A percentile compares a stretch with the other conserved stretches of the same genome.
Evolutionary conservation across 2,888 invertebrate genomes (phyloP).

Genomic region (Dynastes maya): DNA sequence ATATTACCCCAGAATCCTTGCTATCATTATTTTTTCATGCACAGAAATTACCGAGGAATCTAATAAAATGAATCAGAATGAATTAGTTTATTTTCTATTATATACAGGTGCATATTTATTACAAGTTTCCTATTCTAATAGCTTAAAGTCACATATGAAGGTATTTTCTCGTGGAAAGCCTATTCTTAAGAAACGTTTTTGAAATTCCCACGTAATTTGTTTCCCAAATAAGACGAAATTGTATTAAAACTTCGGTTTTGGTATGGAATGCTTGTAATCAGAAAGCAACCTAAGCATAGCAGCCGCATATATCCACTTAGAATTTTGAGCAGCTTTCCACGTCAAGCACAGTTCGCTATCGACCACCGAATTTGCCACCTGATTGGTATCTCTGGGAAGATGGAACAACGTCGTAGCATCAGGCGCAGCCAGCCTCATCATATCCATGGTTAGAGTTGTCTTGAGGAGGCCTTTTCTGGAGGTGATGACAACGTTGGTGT

Average conservation of each 20-base stretch:
- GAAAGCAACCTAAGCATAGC: slow-evolving; percentile 36
- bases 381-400: slow-evolving; percentile 22
- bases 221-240: not conserved
- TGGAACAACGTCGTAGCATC: slow-evolving; percentile 38
- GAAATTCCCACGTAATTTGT: no score
- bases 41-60: no score
- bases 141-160: no score
- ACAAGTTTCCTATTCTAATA: no score
- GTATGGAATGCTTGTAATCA: slow-evolving; percentile 38
- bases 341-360: slow-evolving; percentile 29
- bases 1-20: no score
- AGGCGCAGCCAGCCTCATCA: slow-evolving; percentile 8
- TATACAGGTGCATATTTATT: no score
- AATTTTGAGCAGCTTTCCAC: slow-evolving; percentile 43
- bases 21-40: no score
- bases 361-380: slow-evolving; percentile 20
- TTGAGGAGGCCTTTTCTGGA: slow-evolving; percentile 11
- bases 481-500: slow-evolving; percentile 40
- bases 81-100: no score
- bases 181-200: no score
- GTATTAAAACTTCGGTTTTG: slow-evolving; percentile 2
- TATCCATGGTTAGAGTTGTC: slow-evolving; percentile 17
- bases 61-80: no score
- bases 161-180: no score
- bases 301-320: slow-evolving; percentile 47